Base-by-base conservation (phyloP, 2,113 vertebrate genomes). In the Felis chaus region DNA sequence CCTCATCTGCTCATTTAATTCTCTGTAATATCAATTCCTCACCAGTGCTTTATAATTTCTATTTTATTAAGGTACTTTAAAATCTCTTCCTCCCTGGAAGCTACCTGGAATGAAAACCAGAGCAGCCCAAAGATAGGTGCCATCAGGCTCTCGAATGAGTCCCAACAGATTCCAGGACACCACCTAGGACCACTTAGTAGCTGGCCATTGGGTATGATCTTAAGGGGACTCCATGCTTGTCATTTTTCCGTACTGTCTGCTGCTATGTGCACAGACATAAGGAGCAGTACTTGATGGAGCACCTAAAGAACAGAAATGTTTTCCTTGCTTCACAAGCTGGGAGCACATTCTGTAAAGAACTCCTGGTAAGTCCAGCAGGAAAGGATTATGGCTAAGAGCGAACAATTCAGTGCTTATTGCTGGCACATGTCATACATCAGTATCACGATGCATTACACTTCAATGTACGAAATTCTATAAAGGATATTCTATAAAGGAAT, bases 1-100 rank as follows among this genome's bases (percentile, higher is more conserved):
- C 19, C 81, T 94, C 14, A 91, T 91, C 50, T 97, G 74, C 50
- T 95, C 63, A 81, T 82, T 89, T 61, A 95, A 93, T 96, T 36
- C 93, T 87, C 91, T 96, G 39, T 19, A 89, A 63, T 90, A 98
- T 45, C 29, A 93, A 94, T 91, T 87, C 31, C 33, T 66, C 55
- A 89, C 25, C 12, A 68, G 50, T 78, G 41, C 48, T 92, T 81
- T 82, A 11, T 92, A 55, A 31, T 94, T 91, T 92, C 73, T 41
- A 74, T 73, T 93, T 65, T 87, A 48, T 21, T 27, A 87, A 79
- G 27, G 31, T 57, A 92, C 27, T 89, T 80, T 61, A 95, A 74
- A 79, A 82, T 39, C 21, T 85, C 53, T 39, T 79, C 4, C 33
- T 39, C 7, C 1, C 12, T 53, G 82, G 39, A 90, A 39, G 63